Percentiles rank a stretch among this genome's conserved stretches.
Evolutionary conservation across 2,797 vertebrate genomes (phyloP).

Genomic region (Falco peregrinus): DNA sequence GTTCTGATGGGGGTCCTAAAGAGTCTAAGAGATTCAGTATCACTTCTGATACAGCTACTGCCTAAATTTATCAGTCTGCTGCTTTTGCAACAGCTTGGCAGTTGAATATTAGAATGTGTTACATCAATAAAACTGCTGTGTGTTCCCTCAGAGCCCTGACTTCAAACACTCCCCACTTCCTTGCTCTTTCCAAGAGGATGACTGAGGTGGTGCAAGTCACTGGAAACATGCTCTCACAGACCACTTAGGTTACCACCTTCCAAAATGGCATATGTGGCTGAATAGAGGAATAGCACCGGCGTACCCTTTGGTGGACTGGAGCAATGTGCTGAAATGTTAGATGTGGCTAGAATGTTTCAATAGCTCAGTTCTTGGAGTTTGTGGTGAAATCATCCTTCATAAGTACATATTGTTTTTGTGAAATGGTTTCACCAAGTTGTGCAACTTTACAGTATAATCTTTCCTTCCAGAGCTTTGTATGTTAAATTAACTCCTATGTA

Average conservation of each 20-base stretch:
- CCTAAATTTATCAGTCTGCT: not conserved
- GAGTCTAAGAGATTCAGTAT: not conserved
- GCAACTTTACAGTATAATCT: not conserved
- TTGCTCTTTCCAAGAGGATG: not conserved
- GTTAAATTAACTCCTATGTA: not conserved
- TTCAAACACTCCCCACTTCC: not conserved
- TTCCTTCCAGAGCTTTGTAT: not conserved
- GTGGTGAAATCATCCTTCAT: not conserved
- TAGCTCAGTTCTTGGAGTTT: not conserved
- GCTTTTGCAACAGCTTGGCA: not conserved
- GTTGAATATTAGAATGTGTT: not conserved
- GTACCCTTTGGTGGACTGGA: not conserved
- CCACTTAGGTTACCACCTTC: not conserved
- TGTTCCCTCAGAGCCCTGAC: not conserved
- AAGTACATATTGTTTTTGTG: not conserved
- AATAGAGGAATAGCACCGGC: not conserved
- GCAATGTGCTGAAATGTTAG: not conserved
- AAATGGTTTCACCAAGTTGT: not conserved
- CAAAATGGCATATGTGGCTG: not conserved
- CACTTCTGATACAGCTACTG: not conserved
- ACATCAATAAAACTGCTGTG: not conserved
- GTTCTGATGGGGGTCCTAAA: not conserved
- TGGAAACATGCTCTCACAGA: not conserved
- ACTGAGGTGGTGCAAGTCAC: not conserved
- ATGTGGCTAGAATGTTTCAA: not conserved